These are phyloP conservation scores for Ernsta delagoae DNA, from an alignment of 2,888 invertebrate genomes.

Conservation along the genomic window DNA sequence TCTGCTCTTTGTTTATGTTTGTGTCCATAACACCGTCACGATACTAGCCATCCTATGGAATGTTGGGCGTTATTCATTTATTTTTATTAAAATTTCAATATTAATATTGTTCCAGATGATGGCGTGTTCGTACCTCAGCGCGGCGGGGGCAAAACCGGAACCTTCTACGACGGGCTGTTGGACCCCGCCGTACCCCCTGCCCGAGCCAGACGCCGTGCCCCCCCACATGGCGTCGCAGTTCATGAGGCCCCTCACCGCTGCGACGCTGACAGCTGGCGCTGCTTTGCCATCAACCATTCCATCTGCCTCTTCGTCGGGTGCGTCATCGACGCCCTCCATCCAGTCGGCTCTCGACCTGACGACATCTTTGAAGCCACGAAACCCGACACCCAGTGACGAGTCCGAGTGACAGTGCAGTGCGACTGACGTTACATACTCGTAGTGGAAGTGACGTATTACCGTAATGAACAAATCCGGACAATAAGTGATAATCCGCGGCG, in stretches of 20 bases:
- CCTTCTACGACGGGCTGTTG: slow-evolving; percentile 65
- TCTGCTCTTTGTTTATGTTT: too few relatives aligned
- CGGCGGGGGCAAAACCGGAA: slow-evolving; percentile 64
- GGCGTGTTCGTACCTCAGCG: slow-evolving; percentile 80
- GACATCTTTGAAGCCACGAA: slow-evolving; percentile 58
- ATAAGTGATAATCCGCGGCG: slow-evolving; percentile 33
- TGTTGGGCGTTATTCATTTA: too few relatives aligned
- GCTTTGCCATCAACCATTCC: slow-evolving; percentile 18
- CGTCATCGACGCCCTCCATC: too few relatives aligned
- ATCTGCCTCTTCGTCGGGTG: too few relatives aligned
- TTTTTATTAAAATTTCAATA: too few relatives aligned
- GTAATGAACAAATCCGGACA: slow-evolving; percentile 24
- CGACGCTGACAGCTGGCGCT: slow-evolving; percentile 16
- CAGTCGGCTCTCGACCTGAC: slow-evolving; percentile 70
- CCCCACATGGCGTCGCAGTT: slow-evolving; percentile 44
- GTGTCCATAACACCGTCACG: too few relatives aligned
- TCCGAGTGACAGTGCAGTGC: slow-evolving; percentile 78
- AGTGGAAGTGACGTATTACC: slow-evolving; percentile 44
- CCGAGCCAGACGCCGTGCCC: slow-evolving; percentile 41
- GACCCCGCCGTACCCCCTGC: slow-evolving; percentile 63
- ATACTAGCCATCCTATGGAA: too few relatives aligned
- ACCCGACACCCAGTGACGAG: slow-evolving; percentile 55
- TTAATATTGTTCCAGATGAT: slow-evolving; percentile 71
- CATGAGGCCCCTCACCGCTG: slow-evolving; percentile 40
- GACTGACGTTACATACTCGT: slow-evolving; percentile 56